Evolutionary conservation across 2,113 vertebrate genomes (phyloP).

Genomic region (Raja brachyura): DNA sequence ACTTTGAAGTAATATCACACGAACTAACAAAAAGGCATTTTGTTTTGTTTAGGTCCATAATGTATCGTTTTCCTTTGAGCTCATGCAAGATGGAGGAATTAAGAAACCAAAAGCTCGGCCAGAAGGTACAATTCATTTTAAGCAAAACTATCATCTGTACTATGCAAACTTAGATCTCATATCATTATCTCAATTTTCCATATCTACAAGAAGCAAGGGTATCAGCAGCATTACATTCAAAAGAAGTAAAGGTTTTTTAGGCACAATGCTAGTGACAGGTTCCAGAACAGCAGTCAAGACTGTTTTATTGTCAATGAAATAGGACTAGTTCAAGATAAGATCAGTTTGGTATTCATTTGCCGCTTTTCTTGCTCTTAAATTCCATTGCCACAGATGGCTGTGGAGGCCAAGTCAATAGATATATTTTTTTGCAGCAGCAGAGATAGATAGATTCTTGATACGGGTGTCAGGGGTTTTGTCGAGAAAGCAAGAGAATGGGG

Average conservation of each 20-base stretch:
- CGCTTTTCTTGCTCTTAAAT: too few relatives aligned
- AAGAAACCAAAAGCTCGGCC: slow-evolving; percentile 92
- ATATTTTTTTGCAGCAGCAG: too few relatives aligned
- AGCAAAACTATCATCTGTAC: background rate
- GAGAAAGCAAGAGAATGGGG: too few relatives aligned
- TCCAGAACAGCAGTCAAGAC: background rate
- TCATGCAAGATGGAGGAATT: slow-evolving; percentile 91
- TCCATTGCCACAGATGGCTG: too few relatives aligned
- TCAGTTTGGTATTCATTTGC: background rate
- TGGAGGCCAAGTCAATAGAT: too few relatives aligned
- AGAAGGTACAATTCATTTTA: slow-evolving; percentile 67
- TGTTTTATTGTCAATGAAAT: background rate
- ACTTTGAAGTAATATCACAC: background rate
- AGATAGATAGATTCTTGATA: too few relatives aligned
- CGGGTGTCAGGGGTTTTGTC: too few relatives aligned
- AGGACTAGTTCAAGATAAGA: background rate
- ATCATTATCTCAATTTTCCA: background rate
- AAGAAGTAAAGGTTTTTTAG: background rate
- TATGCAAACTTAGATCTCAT: background rate
- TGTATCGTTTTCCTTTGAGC: slow-evolving; percentile 85
- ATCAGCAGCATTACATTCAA: background rate
- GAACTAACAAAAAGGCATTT: background rate
- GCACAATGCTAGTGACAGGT: background rate
- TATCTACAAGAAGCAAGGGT: background rate
- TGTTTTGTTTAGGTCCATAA: slow-evolving; percentile 78